Conservation (phyloP, 2,113 vertebrate genomes). For the Melanostigma gelatinosum region DNA sequence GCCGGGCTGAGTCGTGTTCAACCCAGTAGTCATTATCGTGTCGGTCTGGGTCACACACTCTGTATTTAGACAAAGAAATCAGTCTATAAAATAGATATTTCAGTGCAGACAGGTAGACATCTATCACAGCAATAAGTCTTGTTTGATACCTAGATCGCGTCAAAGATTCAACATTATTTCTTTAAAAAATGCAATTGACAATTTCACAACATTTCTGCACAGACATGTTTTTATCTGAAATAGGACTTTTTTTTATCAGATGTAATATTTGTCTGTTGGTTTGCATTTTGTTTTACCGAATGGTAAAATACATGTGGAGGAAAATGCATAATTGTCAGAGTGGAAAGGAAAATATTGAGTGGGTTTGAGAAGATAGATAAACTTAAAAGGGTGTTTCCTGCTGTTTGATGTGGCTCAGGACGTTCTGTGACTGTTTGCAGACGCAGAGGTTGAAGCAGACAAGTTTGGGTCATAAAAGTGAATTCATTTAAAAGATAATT, state of each 20-base stretch:
- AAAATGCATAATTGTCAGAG: constrained; percentile 10
- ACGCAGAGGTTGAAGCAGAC: not conserved
- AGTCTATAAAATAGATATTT: not conserved
- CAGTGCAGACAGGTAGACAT: not conserved
- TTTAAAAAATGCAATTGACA: not conserved
- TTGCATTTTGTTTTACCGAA: not conserved
- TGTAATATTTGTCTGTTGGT: not conserved
- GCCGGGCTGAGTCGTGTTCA: not conserved
- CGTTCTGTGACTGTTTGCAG: not conserved
- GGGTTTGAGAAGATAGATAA: not conserved
- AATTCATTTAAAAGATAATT: not conserved
- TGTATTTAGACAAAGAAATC: constrained; percentile 24
- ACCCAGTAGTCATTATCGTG: not conserved
- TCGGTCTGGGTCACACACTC: constrained; percentile 39
- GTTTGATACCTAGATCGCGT: not conserved
- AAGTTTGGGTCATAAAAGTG: not conserved
- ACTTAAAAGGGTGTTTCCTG: not conserved
- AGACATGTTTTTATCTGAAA: not conserved
- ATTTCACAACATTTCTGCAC: not conserved
- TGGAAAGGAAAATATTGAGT: constrained; percentile 1
- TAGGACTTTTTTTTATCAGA: not conserved
- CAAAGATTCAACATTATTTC: not conserved
- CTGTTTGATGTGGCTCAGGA: constrained; percentile 12
- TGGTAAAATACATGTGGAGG: not conserved
- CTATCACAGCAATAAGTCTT: not conserved